A percentile compares a stretch with the other conserved stretches of the same genome.
Evolutionary conservation across 2,888 invertebrate genomes (phyloP).

Genomic region (Phortica okadai): DNA sequence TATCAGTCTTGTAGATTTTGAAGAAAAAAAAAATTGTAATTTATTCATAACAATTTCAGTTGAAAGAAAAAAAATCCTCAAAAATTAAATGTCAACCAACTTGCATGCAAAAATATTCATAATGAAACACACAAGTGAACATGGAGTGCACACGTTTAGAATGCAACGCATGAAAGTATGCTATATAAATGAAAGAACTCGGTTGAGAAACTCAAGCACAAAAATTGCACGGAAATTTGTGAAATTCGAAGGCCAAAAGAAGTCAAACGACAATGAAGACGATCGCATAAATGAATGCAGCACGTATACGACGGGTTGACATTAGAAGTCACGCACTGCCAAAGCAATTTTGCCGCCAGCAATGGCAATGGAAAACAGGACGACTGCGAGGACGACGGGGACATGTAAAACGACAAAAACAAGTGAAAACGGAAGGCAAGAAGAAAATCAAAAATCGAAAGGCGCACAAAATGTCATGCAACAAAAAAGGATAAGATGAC

Average conservation of each 20-base stretch:
- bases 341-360: conserved; percentile 18
- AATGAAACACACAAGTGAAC: not conserved
- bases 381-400: no score
- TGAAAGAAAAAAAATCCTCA: not conserved
- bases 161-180: conserved; percentile 24
- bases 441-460: conserved; percentile 28
- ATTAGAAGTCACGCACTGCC: conserved; percentile 38
- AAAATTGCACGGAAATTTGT: conserved; percentile 10
- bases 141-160: conserved; percentile 27
- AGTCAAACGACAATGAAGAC: conserved; percentile 29
- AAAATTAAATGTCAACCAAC: not conserved
- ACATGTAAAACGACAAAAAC: not conserved
- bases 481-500: not conserved
- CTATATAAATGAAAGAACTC: not conserved
- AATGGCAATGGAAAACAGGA: not conserved
- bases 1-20: no score
- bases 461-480: not conserved
- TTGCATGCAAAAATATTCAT: not conserved
- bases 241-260: conserved; percentile 41
- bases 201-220: not conserved
- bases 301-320: conserved; percentile 17
- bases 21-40: no score
- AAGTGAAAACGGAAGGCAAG: conserved; percentile 1
- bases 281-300: conserved; percentile 21
- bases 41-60: not conserved